phyloP scores from a whole-genome alignment of 2,113 vertebrate genomes.

The Muscicapa adusta region DNA sequence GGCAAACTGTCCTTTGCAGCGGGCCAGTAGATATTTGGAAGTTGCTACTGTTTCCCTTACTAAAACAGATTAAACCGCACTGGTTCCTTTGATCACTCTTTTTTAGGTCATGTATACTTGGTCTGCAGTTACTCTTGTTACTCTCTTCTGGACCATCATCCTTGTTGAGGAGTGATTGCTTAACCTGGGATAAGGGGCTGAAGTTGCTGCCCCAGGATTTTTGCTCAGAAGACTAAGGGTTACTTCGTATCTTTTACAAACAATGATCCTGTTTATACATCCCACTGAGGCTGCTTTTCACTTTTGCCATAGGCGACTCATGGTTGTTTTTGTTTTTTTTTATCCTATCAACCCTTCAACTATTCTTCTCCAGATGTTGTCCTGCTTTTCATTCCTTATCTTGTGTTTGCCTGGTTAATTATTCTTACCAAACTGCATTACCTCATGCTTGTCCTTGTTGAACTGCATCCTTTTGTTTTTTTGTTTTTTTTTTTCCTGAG shows the following conservation, averaged over 20 bases:
- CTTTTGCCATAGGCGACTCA: background rate
- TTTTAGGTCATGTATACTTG: background rate
- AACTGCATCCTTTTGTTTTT: background rate
- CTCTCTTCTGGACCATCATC: background rate
- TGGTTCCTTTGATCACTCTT: background rate
- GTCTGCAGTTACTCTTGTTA: background rate
- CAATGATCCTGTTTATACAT: background rate
- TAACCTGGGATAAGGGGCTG: background rate
- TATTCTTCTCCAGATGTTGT: background rate
- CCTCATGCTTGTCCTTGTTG: background rate
- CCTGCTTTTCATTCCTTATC: background rate
- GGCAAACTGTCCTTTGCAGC: background rate
- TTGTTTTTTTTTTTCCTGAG: background rate
- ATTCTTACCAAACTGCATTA: slow-evolving; percentile 2
- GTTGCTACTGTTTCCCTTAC: background rate
- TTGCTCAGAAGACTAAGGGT: background rate
- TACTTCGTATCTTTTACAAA: background rate
- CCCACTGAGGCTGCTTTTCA: background rate
- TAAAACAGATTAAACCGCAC: background rate
- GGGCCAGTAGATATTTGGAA: background rate
- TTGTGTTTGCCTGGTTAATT: slow-evolving; percentile 10
- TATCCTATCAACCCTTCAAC: background rate
- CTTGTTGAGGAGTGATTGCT: background rate
- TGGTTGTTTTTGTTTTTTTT: background rate
- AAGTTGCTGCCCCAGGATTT: background rate